Evolutionary conservation across 2,113 vertebrate genomes (phyloP), one percentile per base, ranked within the genome.

Genomic region (Eonycteris spelaea): DNA sequence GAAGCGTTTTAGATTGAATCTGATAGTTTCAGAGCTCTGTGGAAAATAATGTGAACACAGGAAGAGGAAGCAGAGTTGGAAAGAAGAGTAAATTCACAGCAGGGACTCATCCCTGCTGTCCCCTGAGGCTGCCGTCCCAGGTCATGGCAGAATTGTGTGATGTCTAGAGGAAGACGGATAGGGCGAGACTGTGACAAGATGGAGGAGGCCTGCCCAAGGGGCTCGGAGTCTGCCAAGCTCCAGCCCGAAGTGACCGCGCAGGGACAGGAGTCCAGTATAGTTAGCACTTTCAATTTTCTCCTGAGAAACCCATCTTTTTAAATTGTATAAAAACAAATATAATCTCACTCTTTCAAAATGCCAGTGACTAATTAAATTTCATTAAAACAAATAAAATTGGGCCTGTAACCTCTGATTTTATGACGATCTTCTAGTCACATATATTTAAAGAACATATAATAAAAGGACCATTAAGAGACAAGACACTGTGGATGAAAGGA

Each of bases 391-490:
- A 94, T 35, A 71, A 63, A 91, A 86, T n/a, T 45, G 16, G 4
- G 6, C 7, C 59, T n/a, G 4, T 35, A 65, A 80, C 5, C 48
- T 87, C 35, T 82, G 59, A 68, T 38, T 78, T 57, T 68, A 85
- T 53, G 55, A 93, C 2, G 28, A 43, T 48, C 48, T 89, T 68
- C 22, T 63, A 16, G 9, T 45, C 53, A 38, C 13, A 38, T 33
- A 15, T 70, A 63, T 59, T 97, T 83, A 77, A 88, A 92, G 59
- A 89, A 80, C 53, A 73, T 71, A 65, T 24, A 43, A 75, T n/a
- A 51, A 88, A 95, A 79, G 14, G 16, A 35, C 12, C 1, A 10
- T 90, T 73, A 55, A 15, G 38, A 67, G 40, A 74, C 28, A 68
- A 21, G 59, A 95, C 90, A 53, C 2, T 63, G 40, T 35, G 38